Evolutionary conservation across 2,888 invertebrate genomes (phyloP).

Genomic region (Panzeria rudis): DNA sequence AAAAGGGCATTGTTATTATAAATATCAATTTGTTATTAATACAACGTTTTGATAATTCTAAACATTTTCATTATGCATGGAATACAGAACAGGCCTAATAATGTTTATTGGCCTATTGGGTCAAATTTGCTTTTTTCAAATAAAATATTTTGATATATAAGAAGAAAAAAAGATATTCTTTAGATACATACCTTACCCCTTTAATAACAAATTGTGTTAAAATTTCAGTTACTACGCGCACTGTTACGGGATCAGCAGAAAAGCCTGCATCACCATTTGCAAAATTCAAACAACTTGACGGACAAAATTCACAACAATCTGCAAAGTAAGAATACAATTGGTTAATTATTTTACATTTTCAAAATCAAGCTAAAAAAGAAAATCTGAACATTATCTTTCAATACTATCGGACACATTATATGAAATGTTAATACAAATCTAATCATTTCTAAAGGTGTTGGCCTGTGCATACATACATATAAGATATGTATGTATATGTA

Average conservation of each 20-base stretch:
- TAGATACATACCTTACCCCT: slow-evolving; percentile 15
- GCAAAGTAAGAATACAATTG: slow-evolving; percentile 88
- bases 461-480: not conserved
- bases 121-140: not conserved
- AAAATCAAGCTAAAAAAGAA: not conserved
- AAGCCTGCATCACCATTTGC: slow-evolving; percentile 94
- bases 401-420: slow-evolving; percentile 18
- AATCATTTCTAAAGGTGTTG: slow-evolving; percentile 26
- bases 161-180: no score
- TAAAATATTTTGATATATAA: not conserved
- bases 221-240: slow-evolving; percentile 82
- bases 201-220: not conserved
- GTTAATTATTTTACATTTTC: slow-evolving; percentile 2
- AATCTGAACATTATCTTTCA: not conserved
- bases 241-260: slow-evolving; percentile 85
- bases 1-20: no score
- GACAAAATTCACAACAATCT: slow-evolving; percentile 90
- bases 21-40: no score
- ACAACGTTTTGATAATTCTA: no score
- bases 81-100: no score
- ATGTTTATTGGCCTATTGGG: no score
- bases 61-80: no score
- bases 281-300: slow-evolving; percentile 95
- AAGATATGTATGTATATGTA: not conserved
- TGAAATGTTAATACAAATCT: slow-evolving; percentile 3